A percentile compares a stretch with the other conserved stretches of the same genome.
Evolutionary conservation across 92 coral and sea anemone genomes (phyloP).

Genomic region (Zoanthus gigantus): DNA sequence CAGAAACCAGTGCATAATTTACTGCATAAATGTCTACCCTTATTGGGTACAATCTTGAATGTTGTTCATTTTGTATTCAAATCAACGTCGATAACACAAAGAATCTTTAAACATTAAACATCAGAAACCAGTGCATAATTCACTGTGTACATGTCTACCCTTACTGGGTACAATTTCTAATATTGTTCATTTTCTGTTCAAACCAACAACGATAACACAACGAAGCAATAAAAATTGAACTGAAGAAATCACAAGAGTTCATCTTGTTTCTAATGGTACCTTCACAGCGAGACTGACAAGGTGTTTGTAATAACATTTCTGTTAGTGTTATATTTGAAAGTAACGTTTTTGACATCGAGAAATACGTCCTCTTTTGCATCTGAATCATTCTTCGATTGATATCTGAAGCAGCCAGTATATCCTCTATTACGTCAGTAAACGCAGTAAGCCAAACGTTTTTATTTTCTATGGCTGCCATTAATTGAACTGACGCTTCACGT

Average conservation of each 20-base stretch:
- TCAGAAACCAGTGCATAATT: slow-evolving; percentile 23
- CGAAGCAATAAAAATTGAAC: neutral
- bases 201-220: neutral
- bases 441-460: slow-evolving; percentile 44
- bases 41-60: slow-evolving; percentile 1
- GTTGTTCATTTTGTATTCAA: neutral
- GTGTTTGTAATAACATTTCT: slow-evolving; percentile 28
- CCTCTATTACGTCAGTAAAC: slow-evolving; percentile 25
- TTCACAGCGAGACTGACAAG: neutral
- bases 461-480: neutral
- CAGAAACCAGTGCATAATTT: slow-evolving; percentile 20
- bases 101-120: neutral
- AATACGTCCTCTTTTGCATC: slow-evolving; percentile 38
- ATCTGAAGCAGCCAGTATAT: slow-evolving; percentile 1
- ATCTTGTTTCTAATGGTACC: slow-evolving; percentile 13
- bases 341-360: slow-evolving; percentile 11
- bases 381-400: neutral
- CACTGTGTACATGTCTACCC: slow-evolving; percentile 3
- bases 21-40: slow-evolving; percentile 6
- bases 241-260: neutral
- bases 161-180: slow-evolving; percentile 13
- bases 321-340: slow-evolving; percentile 23
- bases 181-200: slow-evolving; percentile 3
- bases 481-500: neutral
- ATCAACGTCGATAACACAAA: neutral